phyloP scores from a whole-genome alignment of 2,113 vertebrate species.

The Phalacrocorax aristotelis region DNA sequence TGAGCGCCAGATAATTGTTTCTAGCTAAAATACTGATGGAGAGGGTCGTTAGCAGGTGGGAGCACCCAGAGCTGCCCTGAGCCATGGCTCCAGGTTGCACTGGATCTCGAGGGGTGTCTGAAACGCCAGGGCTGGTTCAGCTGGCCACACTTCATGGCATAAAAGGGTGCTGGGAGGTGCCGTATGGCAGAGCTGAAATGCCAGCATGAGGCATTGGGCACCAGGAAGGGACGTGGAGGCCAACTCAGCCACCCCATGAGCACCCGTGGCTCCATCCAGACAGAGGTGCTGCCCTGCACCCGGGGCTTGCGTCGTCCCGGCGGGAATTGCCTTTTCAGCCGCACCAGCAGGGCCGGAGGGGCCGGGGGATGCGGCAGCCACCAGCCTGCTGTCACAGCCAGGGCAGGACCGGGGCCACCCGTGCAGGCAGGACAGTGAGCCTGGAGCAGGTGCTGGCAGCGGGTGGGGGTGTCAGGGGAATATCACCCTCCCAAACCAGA shows the following conservation, averaged over 20 bases:
- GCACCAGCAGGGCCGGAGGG: rapidly evolving
- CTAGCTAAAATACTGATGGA: background rate
- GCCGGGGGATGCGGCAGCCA: background rate
- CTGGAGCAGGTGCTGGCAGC: background rate
- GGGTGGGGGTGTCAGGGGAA: background rate
- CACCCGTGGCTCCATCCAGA: background rate
- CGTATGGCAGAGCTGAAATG: background rate
- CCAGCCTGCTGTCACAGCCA: background rate
- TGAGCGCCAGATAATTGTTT: background rate
- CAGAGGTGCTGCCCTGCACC: background rate
- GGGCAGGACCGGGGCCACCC: background rate
- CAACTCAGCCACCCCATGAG: background rate
- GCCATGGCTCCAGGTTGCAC: rapidly evolving
- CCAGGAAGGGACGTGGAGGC: background rate
- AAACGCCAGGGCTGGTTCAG: rapidly evolving
- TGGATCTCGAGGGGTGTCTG: background rate
- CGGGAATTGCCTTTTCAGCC: background rate
- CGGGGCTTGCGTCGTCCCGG: rapidly evolving
- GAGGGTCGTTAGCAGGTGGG: background rate
- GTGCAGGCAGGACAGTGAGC: background rate
- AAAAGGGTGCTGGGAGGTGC: background rate
- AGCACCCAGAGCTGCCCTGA: background rate
- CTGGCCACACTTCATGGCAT: rapidly evolving
- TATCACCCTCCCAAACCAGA: background rate
- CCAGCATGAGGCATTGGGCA: background rate